Evolutionary conservation across 2,113 vertebrate species (phyloP).

Genomic region (Neomonachus schauinslandi): DNA sequence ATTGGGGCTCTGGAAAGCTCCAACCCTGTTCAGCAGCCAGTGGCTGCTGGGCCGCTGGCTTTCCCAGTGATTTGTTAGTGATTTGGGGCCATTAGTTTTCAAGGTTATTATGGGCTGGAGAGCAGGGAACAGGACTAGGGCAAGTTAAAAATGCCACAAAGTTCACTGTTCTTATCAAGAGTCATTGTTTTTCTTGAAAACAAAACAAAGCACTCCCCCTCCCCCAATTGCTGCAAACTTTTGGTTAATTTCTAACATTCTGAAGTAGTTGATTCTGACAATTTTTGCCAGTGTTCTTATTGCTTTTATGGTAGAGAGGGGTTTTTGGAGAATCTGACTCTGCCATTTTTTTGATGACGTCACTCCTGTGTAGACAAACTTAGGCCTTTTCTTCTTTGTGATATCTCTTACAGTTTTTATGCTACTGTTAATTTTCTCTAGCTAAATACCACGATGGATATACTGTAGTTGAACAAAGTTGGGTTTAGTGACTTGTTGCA

Average conservation of each 20-base stretch:
- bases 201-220: no score
- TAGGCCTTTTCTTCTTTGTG: conserved; percentile 1
- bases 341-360: not conserved
- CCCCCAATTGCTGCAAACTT: not conserved
- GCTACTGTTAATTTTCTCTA: not conserved
- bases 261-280: not conserved
- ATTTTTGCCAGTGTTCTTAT: not conserved
- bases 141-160: not conserved
- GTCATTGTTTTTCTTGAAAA: not conserved
- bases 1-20: not conserved
- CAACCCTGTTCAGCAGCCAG: not conserved
- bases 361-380: not conserved
- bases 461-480: not conserved
- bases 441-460: not conserved
- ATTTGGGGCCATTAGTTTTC: not conserved
- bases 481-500: not conserved
- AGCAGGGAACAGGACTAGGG: not conserved
- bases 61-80: not conserved
- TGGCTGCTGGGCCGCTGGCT: not conserved
- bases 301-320: not conserved
- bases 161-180: not conserved
- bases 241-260: not conserved
- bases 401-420: not conserved
- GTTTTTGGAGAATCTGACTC: not conserved
- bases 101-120: not conserved